Conservation (phyloP, 2,113 vertebrate species). For the Thryonomys swinderianus region DNA sequence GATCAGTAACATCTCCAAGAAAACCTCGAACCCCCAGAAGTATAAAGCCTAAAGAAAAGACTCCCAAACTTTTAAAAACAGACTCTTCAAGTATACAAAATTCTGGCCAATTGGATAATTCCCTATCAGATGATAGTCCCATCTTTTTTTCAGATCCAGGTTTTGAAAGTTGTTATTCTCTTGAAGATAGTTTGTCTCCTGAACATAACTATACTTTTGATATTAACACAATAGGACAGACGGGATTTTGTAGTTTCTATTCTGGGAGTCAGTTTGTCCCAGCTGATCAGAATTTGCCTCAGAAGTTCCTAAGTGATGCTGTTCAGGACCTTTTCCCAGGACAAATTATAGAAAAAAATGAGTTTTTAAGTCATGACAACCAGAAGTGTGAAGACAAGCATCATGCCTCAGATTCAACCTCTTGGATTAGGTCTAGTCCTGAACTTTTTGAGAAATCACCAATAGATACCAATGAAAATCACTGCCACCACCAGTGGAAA, state of each 20-base stretch:
- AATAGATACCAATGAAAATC: constrained; percentile 86
- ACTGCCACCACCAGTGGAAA: constrained; percentile 84
- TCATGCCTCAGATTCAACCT: constrained; percentile 82
- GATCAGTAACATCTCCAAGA: constrained; percentile 85
- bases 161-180: constrained; percentile 95
- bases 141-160: constrained; percentile 93
- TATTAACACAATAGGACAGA: constrained; percentile 95
- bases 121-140: constrained; percentile 89
- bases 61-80: constrained; percentile 87
- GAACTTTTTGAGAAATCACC: constrained; percentile 92
- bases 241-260: constrained; percentile 95
- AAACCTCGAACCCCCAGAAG: constrained; percentile 90
- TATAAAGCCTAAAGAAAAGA: constrained; percentile 88
- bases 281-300: constrained; percentile 96
- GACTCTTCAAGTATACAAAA: constrained; percentile 85
- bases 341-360: constrained; percentile 85
- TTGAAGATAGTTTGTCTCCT: constrained; percentile 97
- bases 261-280: constrained; percentile 96
- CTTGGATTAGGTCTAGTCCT: constrained; percentile 88
- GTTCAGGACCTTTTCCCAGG: constrained; percentile 92
- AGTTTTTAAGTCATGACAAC: constrained; percentile 84
- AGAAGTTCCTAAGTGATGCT: constrained; percentile 96
- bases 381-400: constrained; percentile 88
- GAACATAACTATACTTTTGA: constrained; percentile 98
- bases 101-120: constrained; percentile 84